Base-by-base conservation (phyloP, 2,888 invertebrate species). In the Physocephala rufipes region DNA sequence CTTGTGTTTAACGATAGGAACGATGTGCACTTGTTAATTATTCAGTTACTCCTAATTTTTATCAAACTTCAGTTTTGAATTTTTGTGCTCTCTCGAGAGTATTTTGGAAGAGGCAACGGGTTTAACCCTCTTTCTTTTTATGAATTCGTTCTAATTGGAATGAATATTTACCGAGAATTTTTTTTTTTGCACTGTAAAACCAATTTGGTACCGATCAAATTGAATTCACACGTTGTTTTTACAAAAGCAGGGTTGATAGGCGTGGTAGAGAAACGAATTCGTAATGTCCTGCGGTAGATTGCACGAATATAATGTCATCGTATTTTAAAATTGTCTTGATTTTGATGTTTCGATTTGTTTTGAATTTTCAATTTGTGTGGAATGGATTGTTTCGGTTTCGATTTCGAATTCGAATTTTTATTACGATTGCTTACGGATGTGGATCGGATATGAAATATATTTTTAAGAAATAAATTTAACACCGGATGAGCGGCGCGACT, bases 291-390 rank as follows among this genome's bases (percentile, higher is more conserved):
- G 77, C 77, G 77, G 79, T 68, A 76, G 76, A 78, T 78, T 80
- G 79, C 77, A 79, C 80, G 79, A 79, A 78, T 77, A 79, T 36
- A 7, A 36, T 80, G 79, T 81, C 77, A 74, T 80, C 80, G 82
- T 83, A 83, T 84, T 83, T 84, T n/a, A n/a, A 82, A 83, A 83
- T 84, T 82, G 84, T 80, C 21, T 28, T 24, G 15, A 82, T 84
- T 51, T 51, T 19, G n/a, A n/a, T n/a, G 28, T 45, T 58, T 26
- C 43, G 53, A 28, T 19, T 51, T 26, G 19, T 15, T 24, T 47
- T 28, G 2, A 26, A 28, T 9, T 19, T 45, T 59, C 16, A 59
- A 51, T 59, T 58, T 68, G 76, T 77, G 74, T 74, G 73, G 61
- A 73, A 59, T 70, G 71, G 71, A 74, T 75, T 71, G 72, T 71